Conservation (phyloP, 2,797 vertebrate species). For the Nannoperca australis region DNA sequence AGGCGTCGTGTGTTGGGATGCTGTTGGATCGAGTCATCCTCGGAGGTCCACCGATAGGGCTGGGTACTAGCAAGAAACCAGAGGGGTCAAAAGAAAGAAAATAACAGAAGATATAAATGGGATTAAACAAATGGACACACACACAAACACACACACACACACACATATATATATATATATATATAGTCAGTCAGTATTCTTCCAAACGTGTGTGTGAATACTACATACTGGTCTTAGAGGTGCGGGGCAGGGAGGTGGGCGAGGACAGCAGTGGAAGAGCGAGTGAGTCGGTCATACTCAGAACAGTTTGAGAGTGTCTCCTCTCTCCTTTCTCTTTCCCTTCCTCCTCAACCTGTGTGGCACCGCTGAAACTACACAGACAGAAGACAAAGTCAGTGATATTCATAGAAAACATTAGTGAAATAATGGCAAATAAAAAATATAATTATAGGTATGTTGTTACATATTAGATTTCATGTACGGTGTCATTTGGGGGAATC, state of each 20-base stretch:
- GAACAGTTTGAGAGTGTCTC: constrained; percentile 90
- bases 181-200: too few relatives aligned
- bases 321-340: constrained; percentile 93
- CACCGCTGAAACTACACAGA: constrained; percentile 76
- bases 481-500: background rate
- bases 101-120: background rate
- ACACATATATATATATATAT: background rate
- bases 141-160: too few relatives aligned
- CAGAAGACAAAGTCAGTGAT: constrained; percentile 11
- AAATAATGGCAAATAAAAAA: background rate
- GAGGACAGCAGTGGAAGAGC: constrained; percentile 90
- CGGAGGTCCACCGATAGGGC: constrained; percentile 87
- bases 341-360: constrained; percentile 89
- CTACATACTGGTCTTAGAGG: constrained; percentile 87
- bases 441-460: background rate
- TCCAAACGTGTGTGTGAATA: background rate
- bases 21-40: constrained; percentile 98
- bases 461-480: background rate
- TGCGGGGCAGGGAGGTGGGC: constrained; percentile 88
- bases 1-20: constrained; percentile 94
- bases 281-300: constrained; percentile 87
- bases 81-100: constrained; percentile 8
- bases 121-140: background rate
- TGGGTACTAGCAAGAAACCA: constrained; percentile 78
- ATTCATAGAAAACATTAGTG: background rate